Evolutionary conservation across 2,113 vertebrate genomes (phyloP).

Genomic region (Motacilla alba): DNA sequence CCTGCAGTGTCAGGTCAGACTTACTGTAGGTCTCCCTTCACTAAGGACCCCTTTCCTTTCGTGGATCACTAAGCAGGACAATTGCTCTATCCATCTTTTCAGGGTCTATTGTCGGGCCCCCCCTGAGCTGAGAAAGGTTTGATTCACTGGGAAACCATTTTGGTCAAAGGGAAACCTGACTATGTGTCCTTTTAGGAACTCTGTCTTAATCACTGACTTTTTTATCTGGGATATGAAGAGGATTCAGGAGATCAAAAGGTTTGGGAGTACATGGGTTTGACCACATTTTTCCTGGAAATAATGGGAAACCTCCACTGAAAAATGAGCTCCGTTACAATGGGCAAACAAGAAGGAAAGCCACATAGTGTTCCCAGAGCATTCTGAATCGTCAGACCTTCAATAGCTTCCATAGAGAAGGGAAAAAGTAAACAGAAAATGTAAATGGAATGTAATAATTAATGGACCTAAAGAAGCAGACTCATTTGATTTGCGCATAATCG

Average conservation of each 20-base stretch:
- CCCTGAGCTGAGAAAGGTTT: conserved; percentile 79
- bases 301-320: conserved; percentile 67
- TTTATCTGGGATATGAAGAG: conserved; percentile 82
- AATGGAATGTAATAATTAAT: conserved; percentile 52
- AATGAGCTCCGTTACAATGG: conserved; percentile 66
- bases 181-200: conserved; percentile 75
- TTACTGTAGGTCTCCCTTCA: conserved; percentile 75
- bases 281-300: conserved; percentile 69
- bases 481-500: conserved; percentile 34
- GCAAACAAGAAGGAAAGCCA: conserved; percentile 55
- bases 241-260: conserved; percentile 83
- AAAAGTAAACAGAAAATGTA: conserved; percentile 60
- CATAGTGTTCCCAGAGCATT: conserved; percentile 53
- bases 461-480: neutral
- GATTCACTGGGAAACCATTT: conserved; percentile 81
- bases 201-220: conserved; percentile 78
- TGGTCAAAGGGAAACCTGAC: conserved; percentile 75
- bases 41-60: conserved; percentile 79
- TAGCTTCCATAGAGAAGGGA: conserved; percentile 9
- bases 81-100: conserved; percentile 88
- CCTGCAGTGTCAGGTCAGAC: conserved; percentile 75
- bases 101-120: conserved; percentile 79
- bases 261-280: conserved; percentile 70
- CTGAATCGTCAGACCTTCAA: conserved; percentile 19
- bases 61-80: conserved; percentile 90